Evolutionary conservation across 2,888 invertebrate species (phyloP), one percentile per base, ranked within the genome.

Genomic region (Opisthograptis luteolata): DNA sequence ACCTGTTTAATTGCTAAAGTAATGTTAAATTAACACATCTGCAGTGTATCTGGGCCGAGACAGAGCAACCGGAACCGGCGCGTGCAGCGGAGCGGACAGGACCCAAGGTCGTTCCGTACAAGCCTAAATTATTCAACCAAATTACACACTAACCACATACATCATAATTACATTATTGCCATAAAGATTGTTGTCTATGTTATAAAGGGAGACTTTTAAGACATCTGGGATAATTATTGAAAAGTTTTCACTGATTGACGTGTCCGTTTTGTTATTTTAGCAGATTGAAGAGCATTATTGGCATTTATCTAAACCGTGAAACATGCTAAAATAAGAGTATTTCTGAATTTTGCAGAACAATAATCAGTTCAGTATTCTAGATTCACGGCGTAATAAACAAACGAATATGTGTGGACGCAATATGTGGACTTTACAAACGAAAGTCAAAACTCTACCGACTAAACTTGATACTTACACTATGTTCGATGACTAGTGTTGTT

Each of bases 51-150:
- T 76, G 70, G 78, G 79, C 73, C 78, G 78, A 79, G 76, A 79
- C 79, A 68, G 72, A 75, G 74, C 70, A 77, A 74, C 76, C 84
- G 85, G 85, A 87, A 87, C 79, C 61, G 62, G 52, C 64, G 70
- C 45, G 74, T 76, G 81, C 83, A 85, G 66, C 81, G 68, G 61
- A 79, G 76, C 84, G 79, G 63, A 62, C 62, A 58, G 54, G 56
- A 58, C 66, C 73, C 85, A 87, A 88, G 88, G 87, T 84, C 86
- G 76, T 55, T 60, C 59, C 75, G 69, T 64, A 70, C 70, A 75
- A 73, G 65, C 73, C 74, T 76, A 67, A 67, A 70, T 71, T 68
- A 74, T 69, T 68, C 68, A 73, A 65, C 58, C 55, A 67, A 68
- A 70, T 70, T 72, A 68, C 60, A 60, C 63, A 63, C 62, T 27